phyloP scores from a whole-genome alignment of 1,140 invertebrate genomes.

The Bombus waltoni region DNA sequence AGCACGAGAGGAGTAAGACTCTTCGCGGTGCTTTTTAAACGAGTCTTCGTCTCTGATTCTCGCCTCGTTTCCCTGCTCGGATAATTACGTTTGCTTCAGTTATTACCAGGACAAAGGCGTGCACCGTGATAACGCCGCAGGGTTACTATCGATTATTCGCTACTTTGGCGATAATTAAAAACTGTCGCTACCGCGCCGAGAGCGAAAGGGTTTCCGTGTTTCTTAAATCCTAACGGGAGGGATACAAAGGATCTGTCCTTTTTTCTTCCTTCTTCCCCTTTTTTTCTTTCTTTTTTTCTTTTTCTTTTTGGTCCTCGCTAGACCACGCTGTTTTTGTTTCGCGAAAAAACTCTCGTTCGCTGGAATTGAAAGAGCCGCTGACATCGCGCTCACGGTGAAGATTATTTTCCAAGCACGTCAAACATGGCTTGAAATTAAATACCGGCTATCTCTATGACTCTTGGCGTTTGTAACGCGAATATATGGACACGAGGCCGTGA shows the following conservation, averaged over 20 bases:
- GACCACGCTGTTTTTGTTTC: conserved; percentile 17
- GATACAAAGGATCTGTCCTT: conserved; percentile 29
- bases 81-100: conserved; percentile 67
- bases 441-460: background rate
- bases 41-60: conserved; percentile 13
- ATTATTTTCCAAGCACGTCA: conserved; percentile 11
- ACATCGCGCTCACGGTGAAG: background rate
- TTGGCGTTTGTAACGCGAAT: background rate
- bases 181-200: conserved; percentile 44
- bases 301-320: background rate
- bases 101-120: conserved; percentile 57
- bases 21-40: conserved; percentile 26
- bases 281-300: background rate
- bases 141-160: conserved; percentile 56
- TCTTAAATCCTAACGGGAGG: conserved; percentile 44
- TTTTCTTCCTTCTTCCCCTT: background rate
- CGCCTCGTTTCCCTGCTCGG: conserved; percentile 16
- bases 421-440: conserved; percentile 26
- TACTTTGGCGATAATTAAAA: conserved; percentile 60
- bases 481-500: background rate
- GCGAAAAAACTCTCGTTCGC: conserved; percentile 3
- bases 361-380: background rate
- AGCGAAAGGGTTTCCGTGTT: conserved; percentile 49
- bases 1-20: background rate
- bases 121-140: conserved; percentile 53